A percentile compares a stretch with the other conserved stretches of the same genome.
These are phyloP conservation scores for Geophilus truncorum DNA, from an alignment of 2,888 invertebrate genomes.

Conservation along the genomic window DNA sequence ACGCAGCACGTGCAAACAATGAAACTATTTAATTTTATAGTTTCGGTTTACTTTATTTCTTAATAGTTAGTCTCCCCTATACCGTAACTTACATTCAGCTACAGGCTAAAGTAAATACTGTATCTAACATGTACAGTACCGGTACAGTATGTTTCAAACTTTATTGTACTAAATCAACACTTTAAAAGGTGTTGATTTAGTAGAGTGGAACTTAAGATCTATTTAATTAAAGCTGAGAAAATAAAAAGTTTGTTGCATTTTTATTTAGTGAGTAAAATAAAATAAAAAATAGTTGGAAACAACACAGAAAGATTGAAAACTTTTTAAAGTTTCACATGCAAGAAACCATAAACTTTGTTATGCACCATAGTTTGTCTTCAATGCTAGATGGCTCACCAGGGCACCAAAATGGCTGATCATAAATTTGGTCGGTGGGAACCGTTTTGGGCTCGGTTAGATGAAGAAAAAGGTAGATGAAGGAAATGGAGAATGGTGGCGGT, in stretches of 20 bases:
- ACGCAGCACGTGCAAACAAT: too few relatives aligned
- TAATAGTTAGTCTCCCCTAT: too few relatives aligned
- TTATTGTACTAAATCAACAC: too few relatives aligned
- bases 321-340: not conserved
- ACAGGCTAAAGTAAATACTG: too few relatives aligned
- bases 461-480: not conserved
- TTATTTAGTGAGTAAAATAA: not conserved
- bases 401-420: slow-evolving; percentile 11
- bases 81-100: too few relatives aligned
- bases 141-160: too few relatives aligned
- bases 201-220: too few relatives aligned
- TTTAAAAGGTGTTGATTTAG: too few relatives aligned
- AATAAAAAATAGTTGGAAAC: not conserved
- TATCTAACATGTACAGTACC: too few relatives aligned
- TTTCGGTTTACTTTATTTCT: too few relatives aligned
- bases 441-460: not conserved
- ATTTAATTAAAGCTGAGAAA: not conserved
- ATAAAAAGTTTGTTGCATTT: not conserved
- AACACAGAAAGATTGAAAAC: not conserved
- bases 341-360: slow-evolving; percentile 16
- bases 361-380: slow-evolving; percentile 15
- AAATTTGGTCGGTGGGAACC: slow-evolving; percentile 1
- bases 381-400: slow-evolving; percentile 3
- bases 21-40: too few relatives aligned
- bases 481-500: not conserved